Conservation (phyloP, 2,888 invertebrate species). For the Torymus auratus region DNA sequence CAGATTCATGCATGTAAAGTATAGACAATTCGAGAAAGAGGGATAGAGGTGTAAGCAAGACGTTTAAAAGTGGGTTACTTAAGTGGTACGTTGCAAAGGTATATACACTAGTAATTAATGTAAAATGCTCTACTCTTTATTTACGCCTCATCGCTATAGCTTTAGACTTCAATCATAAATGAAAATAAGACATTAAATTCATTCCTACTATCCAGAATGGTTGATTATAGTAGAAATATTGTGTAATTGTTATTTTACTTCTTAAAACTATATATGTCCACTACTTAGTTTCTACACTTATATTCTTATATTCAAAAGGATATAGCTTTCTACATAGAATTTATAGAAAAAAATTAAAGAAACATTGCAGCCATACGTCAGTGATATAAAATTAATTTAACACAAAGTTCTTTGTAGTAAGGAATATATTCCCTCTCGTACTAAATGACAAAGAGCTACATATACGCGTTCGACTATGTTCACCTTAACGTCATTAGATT, state of each 20-base stretch:
- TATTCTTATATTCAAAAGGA: too few relatives aligned
- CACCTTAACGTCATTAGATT: constrained; percentile 48
- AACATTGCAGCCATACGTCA: not conserved
- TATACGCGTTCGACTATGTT: constrained; percentile 33
- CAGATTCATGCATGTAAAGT: not conserved
- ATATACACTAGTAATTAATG: constrained; percentile 43
- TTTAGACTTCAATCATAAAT: constrained; percentile 6
- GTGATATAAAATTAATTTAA: constrained; percentile 25
- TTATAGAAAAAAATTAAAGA: not conserved
- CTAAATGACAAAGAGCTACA: constrained; percentile 28
- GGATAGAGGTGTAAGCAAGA: constrained; percentile 17
- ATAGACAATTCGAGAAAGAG: not conserved
- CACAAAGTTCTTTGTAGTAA: constrained; percentile 6
- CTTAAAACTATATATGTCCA: too few relatives aligned
- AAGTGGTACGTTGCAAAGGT: constrained; percentile 53
- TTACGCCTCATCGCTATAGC: not conserved
- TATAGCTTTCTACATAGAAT: not conserved
- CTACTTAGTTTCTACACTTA: too few relatives aligned
- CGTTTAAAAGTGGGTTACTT: constrained; percentile 36
- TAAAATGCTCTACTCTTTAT: constrained; percentile 34
- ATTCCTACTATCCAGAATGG: too few relatives aligned
- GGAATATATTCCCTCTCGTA: constrained; percentile 22
- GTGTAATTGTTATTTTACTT: too few relatives aligned
- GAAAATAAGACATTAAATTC: constrained; percentile 29
- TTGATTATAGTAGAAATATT: too few relatives aligned